Evolutionary conservation across 2,797 vertebrate species (phyloP).

Genomic region (Nannoperca australis): DNA sequence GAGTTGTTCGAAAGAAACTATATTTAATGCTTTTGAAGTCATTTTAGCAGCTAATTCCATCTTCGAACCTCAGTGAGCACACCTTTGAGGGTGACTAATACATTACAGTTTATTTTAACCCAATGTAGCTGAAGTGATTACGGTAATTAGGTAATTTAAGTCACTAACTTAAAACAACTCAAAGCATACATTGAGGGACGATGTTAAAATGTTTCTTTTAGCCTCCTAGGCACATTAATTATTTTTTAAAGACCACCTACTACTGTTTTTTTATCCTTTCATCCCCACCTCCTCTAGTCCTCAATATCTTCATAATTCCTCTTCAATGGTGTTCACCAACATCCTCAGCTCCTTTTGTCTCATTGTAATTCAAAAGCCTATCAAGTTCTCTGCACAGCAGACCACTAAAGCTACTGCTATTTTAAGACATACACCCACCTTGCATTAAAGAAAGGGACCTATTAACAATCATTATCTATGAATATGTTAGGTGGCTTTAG

Average conservation of each 20-base stretch:
- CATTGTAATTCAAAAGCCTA: constrained; percentile 49
- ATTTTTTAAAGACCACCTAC: constrained; percentile 35
- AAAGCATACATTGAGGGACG: background rate
- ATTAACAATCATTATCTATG: constrained; percentile 38
- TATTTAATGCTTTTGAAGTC: constrained; percentile 43
- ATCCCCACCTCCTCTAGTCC: constrained; percentile 41
- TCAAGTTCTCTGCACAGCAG: constrained; percentile 27
- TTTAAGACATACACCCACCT: constrained; percentile 50
- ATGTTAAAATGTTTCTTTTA: background rate
- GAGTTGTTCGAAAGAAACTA: constrained; percentile 54
- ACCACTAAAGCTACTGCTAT: constrained; percentile 39
- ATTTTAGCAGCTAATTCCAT: constrained; percentile 37
- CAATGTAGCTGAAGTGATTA: background rate
- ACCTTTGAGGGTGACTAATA: constrained; percentile 11
- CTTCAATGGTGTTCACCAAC: constrained; percentile 45
- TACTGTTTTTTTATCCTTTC: constrained; percentile 32
- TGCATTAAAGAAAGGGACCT: constrained; percentile 27
- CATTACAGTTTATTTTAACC: background rate
- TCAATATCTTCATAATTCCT: constrained; percentile 46
- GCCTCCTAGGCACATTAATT: constrained; percentile 9
- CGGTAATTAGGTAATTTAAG: constrained; percentile 14
- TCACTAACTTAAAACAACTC: constrained; percentile 4
- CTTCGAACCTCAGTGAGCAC: constrained; percentile 15
- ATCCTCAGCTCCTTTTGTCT: constrained; percentile 50
- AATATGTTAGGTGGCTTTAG: constrained; percentile 42